These are phyloP conservation scores for Solenopsis invicta DNA, from an alignment of 1,140 invertebrate species.

Conservation along the genomic window DNA sequence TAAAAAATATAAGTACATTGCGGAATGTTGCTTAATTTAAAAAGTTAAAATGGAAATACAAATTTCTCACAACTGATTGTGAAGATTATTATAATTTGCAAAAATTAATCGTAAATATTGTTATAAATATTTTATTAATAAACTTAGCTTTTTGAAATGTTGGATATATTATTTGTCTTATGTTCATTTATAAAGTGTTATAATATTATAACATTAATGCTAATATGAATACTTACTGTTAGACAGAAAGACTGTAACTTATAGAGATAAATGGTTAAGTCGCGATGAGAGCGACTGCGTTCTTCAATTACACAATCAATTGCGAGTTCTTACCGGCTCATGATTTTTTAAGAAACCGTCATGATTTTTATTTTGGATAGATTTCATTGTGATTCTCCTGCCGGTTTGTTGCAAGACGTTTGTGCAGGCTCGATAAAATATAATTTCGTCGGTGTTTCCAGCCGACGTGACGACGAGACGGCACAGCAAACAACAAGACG, in stretches of 20 bases:
- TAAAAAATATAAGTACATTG: neutral
- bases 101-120: neutral
- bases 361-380: neutral
- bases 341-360: neutral
- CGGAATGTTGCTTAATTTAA: neutral
- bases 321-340: neutral
- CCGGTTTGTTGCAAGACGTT: neutral
- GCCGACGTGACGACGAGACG: constrained; percentile 66
- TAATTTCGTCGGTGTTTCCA: constrained; percentile 68
- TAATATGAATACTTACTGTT: neutral
- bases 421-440: constrained; percentile 51
- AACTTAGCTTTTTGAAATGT: neutral
- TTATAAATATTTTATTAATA: neutral
- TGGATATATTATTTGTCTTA: neutral
- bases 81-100: neutral
- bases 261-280: neutral
- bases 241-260: no score
- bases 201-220: neutral
- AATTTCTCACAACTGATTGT: neutral
- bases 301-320: neutral
- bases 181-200: no score
- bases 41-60: neutral
- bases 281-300: no score
- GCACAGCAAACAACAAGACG: constrained; percentile 72
- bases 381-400: constrained; percentile 29